A percentile compares a stretch with the other conserved stretches of the same genome.
These are phyloP conservation scores for silkworm (Bombyx mori) DNA, from an alignment of 1,140 invertebrate genomes.

Conservation along the genomic window DNA sequence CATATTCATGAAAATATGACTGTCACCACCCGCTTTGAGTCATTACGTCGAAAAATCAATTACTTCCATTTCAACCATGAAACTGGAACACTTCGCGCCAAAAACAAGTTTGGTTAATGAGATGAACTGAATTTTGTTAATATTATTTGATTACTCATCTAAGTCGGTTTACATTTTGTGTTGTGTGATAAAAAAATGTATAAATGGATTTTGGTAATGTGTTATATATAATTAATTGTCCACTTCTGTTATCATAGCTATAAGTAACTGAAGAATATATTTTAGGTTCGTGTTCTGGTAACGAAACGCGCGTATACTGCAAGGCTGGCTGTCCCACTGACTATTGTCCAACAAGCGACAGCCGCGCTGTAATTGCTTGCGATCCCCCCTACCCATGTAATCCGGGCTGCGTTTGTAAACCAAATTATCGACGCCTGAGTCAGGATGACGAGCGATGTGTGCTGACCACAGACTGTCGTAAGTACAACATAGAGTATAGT, in stretches of 20 bases:
- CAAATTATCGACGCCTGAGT: slow-evolving; percentile 23
- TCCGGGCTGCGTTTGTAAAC: slow-evolving; percentile 29
- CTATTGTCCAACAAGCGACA: slow-evolving; percentile 34
- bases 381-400: slow-evolving; percentile 23
- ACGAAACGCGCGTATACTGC: slow-evolving; percentile 28
- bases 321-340: slow-evolving; percentile 25
- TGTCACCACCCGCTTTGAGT: no score
- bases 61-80: no score
- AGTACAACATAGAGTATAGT: slow-evolving; percentile 11
- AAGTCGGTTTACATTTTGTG: no score
- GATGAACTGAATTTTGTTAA: no score
- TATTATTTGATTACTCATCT: no score
- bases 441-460: slow-evolving; percentile 26
- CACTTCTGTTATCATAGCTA: neutral
- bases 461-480: slow-evolving; percentile 34
- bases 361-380: slow-evolving; percentile 20
- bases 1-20: no score
- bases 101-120: no score
- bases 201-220: no score
- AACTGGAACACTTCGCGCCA: no score
- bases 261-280: neutral
- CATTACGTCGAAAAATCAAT: no score
- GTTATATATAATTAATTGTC: neutral
- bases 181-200: neutral
- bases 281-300: slow-evolving; percentile 4